These are phyloP conservation scores for Galerucella pusilla DNA, from an alignment of 2,888 invertebrate species.

Conservation along the genomic window DNA sequence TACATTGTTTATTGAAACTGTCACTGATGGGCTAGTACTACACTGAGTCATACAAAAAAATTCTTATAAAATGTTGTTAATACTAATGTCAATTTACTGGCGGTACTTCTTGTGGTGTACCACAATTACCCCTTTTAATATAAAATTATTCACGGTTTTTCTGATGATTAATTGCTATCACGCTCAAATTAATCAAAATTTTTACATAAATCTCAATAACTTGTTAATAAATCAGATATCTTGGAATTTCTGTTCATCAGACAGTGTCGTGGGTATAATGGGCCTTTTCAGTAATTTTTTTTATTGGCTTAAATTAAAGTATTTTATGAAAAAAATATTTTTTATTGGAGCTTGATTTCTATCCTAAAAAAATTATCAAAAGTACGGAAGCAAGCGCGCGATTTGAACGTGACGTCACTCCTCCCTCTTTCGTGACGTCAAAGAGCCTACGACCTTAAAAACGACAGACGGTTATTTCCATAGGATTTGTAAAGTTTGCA, in stretches of 20 bases:
- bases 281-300: background rate
- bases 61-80: constrained; percentile 30
- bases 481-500: too few species aligned
- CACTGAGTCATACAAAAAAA: constrained; percentile 20
- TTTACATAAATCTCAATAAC: constrained; percentile 40
- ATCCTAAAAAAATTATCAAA: too few species aligned
- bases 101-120: constrained; percentile 38
- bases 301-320: too few species aligned
- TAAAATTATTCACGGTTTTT: constrained; percentile 48
- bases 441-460: too few species aligned
- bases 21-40: background rate
- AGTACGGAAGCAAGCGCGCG: too few species aligned
- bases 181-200: constrained; percentile 35
- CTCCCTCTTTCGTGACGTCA: too few species aligned
- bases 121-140: constrained; percentile 38
- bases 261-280: background rate
- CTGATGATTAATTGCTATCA: constrained; percentile 34
- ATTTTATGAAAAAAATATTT: too few species aligned
- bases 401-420: too few species aligned
- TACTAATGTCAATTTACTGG: constrained; percentile 27
- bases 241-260: constrained; percentile 30
- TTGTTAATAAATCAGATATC: constrained; percentile 47
- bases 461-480: too few species aligned
- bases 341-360: too few species aligned
- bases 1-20: background rate